Base-by-base conservation (phyloP, 2,888 invertebrate species). In the Liopterus haemorrhoidalis region DNA sequence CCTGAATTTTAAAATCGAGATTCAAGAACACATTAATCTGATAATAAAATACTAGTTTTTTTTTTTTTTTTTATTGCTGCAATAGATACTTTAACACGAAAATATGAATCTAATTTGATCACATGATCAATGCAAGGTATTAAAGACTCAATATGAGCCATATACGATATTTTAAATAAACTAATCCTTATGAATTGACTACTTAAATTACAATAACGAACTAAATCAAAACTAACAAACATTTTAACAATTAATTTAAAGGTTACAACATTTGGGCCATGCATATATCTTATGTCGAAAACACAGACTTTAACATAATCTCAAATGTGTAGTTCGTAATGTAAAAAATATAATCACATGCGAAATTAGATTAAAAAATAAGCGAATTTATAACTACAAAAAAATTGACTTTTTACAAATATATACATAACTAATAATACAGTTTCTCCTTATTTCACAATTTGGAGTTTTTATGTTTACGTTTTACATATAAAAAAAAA, bases 111-210 rank as follows among this genome's bases (percentile, higher is more conserved):
- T n/a, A n/a, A n/a, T n/a, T n/a, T n/a, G n/a, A n/a, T n/a, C n/a
- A n/a, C n/a, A n/a, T n/a, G n/a, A n/a, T n/a, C n/a, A n/a, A n/a
- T n/a, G n/a, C n/a, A n/a, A n/a, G n/a, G n/a, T n/a, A n/a, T n/a
- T 30, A 14, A 2, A 6, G 37, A 45, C 49, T 49, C 49, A 46
- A 49, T 46, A 49, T 46, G 49, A 49, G 49, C 38, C 42, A 42
- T 36, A 35, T 43, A 45, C 24, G 30, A 28, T 22, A 39, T 46
- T 49, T 49, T 25, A 45, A 48, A 44, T 31, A 35, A 33, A 41
- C 49, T 41, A 46, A 49, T 46, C 16, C 15, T 35, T 25, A 28
- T 19, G 28, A 39, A 27, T 12, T 8, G 33, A 33, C 16, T 22
- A 27, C 20, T 35, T 37, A 35, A 42, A 46, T 40, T 39, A 19